A percentile compares a stretch with the other conserved stretches of the same genome.
These are phyloP conservation scores for Helleia helle DNA, from an alignment of 2,888 invertebrate genomes.

Conservation along the genomic window DNA sequence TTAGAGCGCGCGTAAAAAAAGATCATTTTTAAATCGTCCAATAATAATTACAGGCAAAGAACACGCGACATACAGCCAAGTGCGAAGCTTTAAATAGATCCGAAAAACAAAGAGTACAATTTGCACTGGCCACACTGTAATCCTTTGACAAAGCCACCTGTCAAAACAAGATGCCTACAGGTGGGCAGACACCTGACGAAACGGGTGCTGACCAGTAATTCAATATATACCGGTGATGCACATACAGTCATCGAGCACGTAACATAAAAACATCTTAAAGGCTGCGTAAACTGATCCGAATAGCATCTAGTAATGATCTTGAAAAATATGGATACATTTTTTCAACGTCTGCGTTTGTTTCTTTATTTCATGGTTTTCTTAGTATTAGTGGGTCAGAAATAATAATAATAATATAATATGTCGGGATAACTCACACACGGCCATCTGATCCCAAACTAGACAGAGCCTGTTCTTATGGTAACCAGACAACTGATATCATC, in stretches of 20 bases:
- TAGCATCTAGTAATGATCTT: background rate
- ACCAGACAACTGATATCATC: too few relatives aligned
- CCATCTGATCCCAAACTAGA: too few relatives aligned
- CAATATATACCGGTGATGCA: conserved; percentile 2
- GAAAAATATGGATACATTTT: background rate
- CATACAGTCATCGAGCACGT: background rate
- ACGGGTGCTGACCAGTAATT: conserved; percentile 7
- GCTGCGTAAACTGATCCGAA: background rate
- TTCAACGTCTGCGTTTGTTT: background rate
- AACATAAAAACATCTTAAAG: conserved; percentile 5
- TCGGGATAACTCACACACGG: too few relatives aligned
- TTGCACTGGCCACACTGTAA: conserved; percentile 28
- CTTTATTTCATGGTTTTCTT: background rate
- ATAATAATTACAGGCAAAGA: conserved; percentile 7
- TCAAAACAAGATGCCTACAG: conserved; percentile 60
- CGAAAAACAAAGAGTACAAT: conserved; percentile 26
- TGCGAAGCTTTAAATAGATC: conserved; percentile 24
- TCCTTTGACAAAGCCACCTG: conserved; percentile 55
- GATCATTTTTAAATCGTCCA: background rate
- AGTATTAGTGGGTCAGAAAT: too few relatives aligned
- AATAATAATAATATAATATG: too few relatives aligned
- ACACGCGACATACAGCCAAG: conserved; percentile 11
- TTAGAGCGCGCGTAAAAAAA: background rate
- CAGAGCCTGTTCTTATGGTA: too few relatives aligned
- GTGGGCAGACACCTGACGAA: conserved; percentile 52